phyloP scores from a whole-genome alignment of 2,797 vertebrate species.

The Yasuhikotakia modesta region DNA sequence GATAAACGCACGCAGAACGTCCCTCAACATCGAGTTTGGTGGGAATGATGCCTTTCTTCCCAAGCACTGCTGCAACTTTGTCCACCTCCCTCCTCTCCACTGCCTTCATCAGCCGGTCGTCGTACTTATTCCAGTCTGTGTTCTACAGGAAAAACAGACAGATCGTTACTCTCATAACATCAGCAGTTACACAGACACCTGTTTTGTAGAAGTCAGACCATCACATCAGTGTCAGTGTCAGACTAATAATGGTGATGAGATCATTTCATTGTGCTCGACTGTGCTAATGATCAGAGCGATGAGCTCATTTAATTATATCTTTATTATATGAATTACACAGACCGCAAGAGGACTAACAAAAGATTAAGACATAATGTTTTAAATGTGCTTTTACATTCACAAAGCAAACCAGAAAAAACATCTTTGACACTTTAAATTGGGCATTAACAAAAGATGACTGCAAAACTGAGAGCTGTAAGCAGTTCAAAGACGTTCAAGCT shows the following conservation, averaged over 20 bases:
- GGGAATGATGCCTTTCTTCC: slow-evolving; percentile 91
- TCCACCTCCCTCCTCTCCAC: slow-evolving; percentile 94
- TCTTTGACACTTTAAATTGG: not conserved
- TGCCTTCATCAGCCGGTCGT: slow-evolving; percentile 96
- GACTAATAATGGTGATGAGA: slow-evolving; percentile 9
- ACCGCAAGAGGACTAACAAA: not conserved
- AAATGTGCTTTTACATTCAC: not conserved
- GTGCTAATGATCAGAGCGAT: slow-evolving; percentile 24
- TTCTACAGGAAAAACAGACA: slow-evolving; percentile 70
- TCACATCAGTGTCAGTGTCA: not conserved
- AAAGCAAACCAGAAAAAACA: slow-evolving; percentile 8
- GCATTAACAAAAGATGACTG: not conserved
- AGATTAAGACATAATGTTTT: not conserved
- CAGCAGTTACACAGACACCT: slow-evolving; percentile 1
- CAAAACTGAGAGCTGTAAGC: slow-evolving; percentile 6
- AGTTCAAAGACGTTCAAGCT: slow-evolving; percentile 24
- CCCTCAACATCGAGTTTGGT: slow-evolving; percentile 95
- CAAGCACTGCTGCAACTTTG: slow-evolving; percentile 88
- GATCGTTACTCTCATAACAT: slow-evolving; percentile 3
- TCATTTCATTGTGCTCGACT: slow-evolving; percentile 1
- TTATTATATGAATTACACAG: not conserved
- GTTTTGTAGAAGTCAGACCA: not conserved
- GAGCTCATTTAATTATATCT: not conserved
- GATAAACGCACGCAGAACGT: slow-evolving; percentile 90
- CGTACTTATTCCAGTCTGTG: slow-evolving; percentile 97